A percentile compares a stretch with the other conserved stretches of the same genome.
Conservation (phyloP, 64 coral and sea anemone genomes). For the Montipora capricornis region DNA sequence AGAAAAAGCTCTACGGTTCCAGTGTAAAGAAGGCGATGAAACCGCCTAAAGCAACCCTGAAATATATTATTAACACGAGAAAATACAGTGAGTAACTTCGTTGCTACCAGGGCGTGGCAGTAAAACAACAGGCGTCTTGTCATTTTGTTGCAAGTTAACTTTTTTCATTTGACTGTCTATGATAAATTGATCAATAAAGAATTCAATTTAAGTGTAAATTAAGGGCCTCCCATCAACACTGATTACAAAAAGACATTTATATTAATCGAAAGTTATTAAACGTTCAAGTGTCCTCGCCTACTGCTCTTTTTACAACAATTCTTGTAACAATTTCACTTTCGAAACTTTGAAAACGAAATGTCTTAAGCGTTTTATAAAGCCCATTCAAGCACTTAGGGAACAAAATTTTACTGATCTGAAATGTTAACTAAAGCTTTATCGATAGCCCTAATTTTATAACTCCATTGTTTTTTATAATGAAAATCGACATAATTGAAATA, state of each 20-base stretch:
- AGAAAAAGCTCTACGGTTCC: neutral
- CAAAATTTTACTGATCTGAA: neutral
- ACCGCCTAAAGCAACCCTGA: neutral
- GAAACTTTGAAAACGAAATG: neutral
- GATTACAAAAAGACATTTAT: neutral
- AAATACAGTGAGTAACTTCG: too few species aligned
- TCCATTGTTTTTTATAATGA: neutral
- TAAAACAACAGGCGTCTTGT: neutral
- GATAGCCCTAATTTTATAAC: neutral
- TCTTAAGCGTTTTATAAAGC: neutral
- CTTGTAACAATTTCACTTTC: neutral
- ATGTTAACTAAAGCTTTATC: neutral
- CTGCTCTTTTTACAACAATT: neutral
- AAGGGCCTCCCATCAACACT: neutral
- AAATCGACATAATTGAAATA: constrained; percentile 7
- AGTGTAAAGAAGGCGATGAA: neutral
- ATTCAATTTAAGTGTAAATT: constrained; percentile 26
- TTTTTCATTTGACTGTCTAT: neutral
- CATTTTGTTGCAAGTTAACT: neutral
- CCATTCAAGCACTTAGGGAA: neutral
- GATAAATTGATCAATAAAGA: neutral
- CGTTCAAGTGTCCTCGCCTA: neutral
- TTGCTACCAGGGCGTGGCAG: neutral
- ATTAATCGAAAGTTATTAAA: neutral
- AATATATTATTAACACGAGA: too few species aligned